These are phyloP conservation scores for Pristionchus entomophagus DNA, from an alignment of 2,888 invertebrate species.

Conservation along the genomic window DNA sequence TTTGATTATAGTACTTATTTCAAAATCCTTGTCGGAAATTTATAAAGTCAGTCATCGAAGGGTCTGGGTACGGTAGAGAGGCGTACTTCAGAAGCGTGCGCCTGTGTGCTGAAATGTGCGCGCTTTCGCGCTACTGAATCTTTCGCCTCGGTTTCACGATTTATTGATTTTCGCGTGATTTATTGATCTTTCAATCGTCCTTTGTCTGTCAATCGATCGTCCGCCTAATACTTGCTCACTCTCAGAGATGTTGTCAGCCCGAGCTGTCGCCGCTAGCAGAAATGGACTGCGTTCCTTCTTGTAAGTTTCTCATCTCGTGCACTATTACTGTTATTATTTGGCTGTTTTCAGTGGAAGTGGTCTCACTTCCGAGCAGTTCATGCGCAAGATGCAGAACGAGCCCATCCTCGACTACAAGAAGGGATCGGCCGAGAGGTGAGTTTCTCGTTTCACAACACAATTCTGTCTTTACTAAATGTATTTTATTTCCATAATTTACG, in stretches of 20 bases:
- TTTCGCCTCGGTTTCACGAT: background rate
- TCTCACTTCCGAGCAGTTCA: constrained; percentile 75
- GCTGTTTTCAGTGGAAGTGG: constrained; percentile 58
- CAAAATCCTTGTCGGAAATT: background rate
- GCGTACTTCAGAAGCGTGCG: background rate
- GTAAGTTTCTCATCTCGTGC: background rate
- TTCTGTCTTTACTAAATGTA: background rate
- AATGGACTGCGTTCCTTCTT: constrained; percentile 36
- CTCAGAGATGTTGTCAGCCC: constrained; percentile 37
- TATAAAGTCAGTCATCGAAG: background rate
- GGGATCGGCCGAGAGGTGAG: constrained; percentile 87
- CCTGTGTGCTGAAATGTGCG: background rate
- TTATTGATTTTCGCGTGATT: background rate
- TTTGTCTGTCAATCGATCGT: background rate
- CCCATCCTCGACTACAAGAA: constrained; percentile 83
- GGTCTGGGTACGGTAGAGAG: background rate
- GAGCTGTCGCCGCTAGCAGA: constrained; percentile 28
- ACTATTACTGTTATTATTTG: background rate
- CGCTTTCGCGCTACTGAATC: background rate
- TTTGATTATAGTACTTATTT: no score
- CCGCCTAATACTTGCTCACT: background rate
- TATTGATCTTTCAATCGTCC: background rate
- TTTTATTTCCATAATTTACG: background rate
- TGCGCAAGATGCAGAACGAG: constrained; percentile 78
- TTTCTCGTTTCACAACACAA: constrained; percentile 66